A percentile compares a stretch with the other conserved stretches of the same genome.
Conservation (phyloP, 2,113 vertebrate genomes). For the Ammodytes dubius region DNA sequence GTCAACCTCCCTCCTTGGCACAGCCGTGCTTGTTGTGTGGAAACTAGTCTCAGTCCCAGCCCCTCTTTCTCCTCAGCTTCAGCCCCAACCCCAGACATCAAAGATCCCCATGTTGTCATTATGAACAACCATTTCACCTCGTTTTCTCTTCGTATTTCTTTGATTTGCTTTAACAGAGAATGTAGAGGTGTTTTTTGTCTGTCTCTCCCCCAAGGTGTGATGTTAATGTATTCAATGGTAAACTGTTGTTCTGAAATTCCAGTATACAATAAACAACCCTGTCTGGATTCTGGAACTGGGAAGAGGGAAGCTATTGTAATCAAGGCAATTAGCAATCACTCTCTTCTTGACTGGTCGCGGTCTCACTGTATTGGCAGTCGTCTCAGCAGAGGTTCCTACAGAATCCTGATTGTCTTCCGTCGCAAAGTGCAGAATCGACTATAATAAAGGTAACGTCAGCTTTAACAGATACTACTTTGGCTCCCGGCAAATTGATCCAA, state of each 20-base stretch:
- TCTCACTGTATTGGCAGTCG: constrained; percentile 65
- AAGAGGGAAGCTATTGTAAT: constrained; percentile 57
- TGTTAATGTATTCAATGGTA: background rate
- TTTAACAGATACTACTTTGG: constrained; percentile 39
- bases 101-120: constrained; percentile 33
- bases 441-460: constrained; percentile 16
- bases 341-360: constrained; percentile 62
- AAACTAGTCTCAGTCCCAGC: constrained; percentile 22
- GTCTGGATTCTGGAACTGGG: constrained; percentile 15
- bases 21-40: constrained; percentile 23
- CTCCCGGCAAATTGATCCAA: constrained; percentile 31
- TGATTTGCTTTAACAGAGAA: background rate
- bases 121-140: background rate
- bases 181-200: background rate
- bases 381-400: constrained; percentile 46
- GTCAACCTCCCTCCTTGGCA: constrained; percentile 59
- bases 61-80: constrained; percentile 18
- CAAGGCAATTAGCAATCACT: constrained; percentile 64
- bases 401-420: constrained; percentile 61
- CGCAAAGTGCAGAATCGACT: constrained; percentile 46
- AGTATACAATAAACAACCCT: constrained; percentile 21
- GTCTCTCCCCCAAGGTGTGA: background rate
- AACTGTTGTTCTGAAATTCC: constrained; percentile 12
- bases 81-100: constrained; percentile 16
- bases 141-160: background rate